Evolutionary conservation across 2,797 vertebrate species (phyloP).

Genomic region (Sternotherus odoratus): DNA sequence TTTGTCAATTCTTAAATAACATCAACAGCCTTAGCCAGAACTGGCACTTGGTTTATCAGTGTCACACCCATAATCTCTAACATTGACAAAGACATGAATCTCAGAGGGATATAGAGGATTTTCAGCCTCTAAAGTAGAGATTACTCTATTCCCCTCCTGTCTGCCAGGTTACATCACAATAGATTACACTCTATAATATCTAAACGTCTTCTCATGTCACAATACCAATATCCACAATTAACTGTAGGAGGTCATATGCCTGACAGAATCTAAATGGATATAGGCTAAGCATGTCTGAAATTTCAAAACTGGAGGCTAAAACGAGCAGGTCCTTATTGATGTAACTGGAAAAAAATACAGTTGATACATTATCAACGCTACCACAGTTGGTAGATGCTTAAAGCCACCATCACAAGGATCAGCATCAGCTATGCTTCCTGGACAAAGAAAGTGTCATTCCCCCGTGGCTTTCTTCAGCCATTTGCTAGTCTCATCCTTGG

Average conservation of each 20-base stretch:
- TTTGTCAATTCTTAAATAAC: no score
- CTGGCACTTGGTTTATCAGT: no score
- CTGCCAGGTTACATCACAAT: background rate
- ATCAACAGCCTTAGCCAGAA: no score
- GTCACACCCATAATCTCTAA: no score
- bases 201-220: background rate
- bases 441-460: no score
- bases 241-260: background rate
- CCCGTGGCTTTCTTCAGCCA: background rate
- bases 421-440: background rate
- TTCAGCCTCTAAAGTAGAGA: background rate
- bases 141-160: background rate
- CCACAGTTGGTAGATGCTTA: background rate
- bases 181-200: background rate
- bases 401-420: background rate
- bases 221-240: background rate
- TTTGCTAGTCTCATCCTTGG: background rate
- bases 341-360: fast-evolving
- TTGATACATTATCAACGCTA: background rate
- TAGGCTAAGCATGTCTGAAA: background rate
- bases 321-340: background rate
- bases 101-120: background rate
- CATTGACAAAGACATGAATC: background rate
- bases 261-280: background rate
- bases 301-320: background rate